Evolutionary conservation across 1,140 invertebrate genomes (phyloP).

Genomic region (Carposina sasakii): DNA sequence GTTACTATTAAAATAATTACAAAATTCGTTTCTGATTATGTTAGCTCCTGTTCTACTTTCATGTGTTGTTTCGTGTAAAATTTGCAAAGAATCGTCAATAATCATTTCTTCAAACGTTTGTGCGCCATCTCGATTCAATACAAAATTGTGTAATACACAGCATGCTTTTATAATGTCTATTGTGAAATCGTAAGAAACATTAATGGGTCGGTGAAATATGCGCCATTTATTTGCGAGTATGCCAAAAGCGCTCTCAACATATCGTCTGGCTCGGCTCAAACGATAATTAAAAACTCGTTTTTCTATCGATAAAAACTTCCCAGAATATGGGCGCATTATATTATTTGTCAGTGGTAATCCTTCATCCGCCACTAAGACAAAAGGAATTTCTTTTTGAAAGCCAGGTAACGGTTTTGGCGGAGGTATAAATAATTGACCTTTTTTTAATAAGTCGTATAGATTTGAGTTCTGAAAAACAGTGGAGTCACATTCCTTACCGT

Average conservation of each 20-base stretch:
- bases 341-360: conserved; percentile 17
- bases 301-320: conserved; percentile 16
- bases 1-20: conserved; percentile 19
- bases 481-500: conserved; percentile 40
- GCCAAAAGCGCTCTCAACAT: conserved; percentile 7
- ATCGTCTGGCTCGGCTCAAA: conserved; percentile 5
- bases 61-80: not conserved
- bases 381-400: too few relatives aligned
- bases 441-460: conserved; percentile 31
- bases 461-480: conserved; percentile 34
- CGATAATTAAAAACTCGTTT: conserved; percentile 11
- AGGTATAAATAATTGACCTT: conserved; percentile 29
- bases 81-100: conserved; percentile 11
- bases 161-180: conserved; percentile 8
- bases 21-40: conserved; percentile 13
- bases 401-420: conserved; percentile 22
- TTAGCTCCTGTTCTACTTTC: conserved; percentile 1
- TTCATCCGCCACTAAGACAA: too few relatives aligned
- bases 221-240: conserved; percentile 18
- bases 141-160: conserved; percentile 16
- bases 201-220: conserved; percentile 6
- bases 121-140: conserved; percentile 9
- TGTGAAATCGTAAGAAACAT: too few relatives aligned
- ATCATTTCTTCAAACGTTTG: not conserved
- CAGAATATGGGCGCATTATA: conserved; percentile 16